Evolutionary conservation across 2,797 vertebrate genomes (phyloP).

Genomic region (Miichthys miiuy): DNA sequence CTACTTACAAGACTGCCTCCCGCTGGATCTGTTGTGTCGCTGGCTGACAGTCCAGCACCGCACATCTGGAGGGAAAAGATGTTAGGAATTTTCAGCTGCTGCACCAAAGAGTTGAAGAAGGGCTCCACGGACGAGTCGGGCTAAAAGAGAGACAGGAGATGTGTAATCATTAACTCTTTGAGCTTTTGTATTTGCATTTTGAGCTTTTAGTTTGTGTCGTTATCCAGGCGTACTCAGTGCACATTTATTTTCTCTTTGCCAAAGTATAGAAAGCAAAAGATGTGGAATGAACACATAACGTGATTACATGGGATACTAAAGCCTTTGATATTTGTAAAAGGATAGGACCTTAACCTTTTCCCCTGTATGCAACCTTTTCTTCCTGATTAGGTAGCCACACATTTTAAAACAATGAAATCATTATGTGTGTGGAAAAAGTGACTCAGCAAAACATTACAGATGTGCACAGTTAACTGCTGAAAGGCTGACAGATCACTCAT

Average conservation of each 20-base stretch:
- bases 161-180: not conserved
- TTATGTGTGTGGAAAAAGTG: not conserved
- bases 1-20: constrained; percentile 95
- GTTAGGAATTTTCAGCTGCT: constrained; percentile 90
- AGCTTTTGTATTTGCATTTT: constrained; percentile 1
- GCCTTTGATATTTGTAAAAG: not conserved
- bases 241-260: not conserved
- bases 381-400: not conserved
- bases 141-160: constrained; percentile 74
- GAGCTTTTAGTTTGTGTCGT: constrained; percentile 1
- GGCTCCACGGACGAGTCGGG: constrained; percentile 94
- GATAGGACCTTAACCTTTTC: not conserved
- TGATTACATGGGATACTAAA: not conserved
- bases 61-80: constrained; percentile 99
- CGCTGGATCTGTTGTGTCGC: constrained; percentile 81
- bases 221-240: not conserved
- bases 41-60: constrained; percentile 89
- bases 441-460: not conserved
- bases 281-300: not conserved
- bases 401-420: constrained; percentile 6
- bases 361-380: not conserved
- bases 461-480: not conserved
- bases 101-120: constrained; percentile 95
- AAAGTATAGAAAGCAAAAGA: not conserved
- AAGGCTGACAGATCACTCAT: not conserved